Base-by-base conservation (phyloP, 2,888 invertebrate genomes). In the Nemoura dubitans region DNA sequence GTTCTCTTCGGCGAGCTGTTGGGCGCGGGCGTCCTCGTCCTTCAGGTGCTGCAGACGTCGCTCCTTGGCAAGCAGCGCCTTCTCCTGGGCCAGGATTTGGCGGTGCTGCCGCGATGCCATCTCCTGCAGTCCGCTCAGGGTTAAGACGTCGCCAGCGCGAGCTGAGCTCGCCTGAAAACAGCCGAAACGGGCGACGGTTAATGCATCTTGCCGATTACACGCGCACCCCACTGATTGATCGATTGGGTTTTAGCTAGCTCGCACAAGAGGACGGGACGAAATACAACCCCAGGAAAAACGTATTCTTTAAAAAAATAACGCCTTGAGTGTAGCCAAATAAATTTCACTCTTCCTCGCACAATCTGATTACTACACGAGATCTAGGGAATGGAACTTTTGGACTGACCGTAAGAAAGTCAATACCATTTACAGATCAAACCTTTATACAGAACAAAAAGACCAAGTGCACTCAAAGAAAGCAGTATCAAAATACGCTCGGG, bases 51-150 rank as follows among this genome's bases (percentile, higher is more conserved):
- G 95, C 92, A 98, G 94, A 90, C 98, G 94, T 93, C 98, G 97
- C 93, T 98, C 98, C 93, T 97, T 97, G 90, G 97, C 97, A 90
- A 97, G 96, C 91, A 98, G 94, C 93, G 97, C 94, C 93, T 95
- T 94, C 92, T 97, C 97, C 94, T 98, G 98, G 91, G 97, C 96
- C 94, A 98, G 98, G 92, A 98, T 98, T 94, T 98, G 98, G 93
- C 98, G 97, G 94, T 98, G 98, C 94, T 99, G 99, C 91, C 98
- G 95, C 92, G 97, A 95, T 92, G 98, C 98, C 98, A 98, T 98
- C 92, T 98, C 98, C 94, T 98, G 98, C 94, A 98, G 96, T 94
- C 98, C 98, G 92, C 96, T 95, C 94, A 98, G 94, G 92, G 96
- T 96, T 94, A 97, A 94, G 96, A 95, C 95, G 36, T 36, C 36